Conservation (phyloP, 2,888 invertebrate species). For the Pomacea canaliculata region DNA sequence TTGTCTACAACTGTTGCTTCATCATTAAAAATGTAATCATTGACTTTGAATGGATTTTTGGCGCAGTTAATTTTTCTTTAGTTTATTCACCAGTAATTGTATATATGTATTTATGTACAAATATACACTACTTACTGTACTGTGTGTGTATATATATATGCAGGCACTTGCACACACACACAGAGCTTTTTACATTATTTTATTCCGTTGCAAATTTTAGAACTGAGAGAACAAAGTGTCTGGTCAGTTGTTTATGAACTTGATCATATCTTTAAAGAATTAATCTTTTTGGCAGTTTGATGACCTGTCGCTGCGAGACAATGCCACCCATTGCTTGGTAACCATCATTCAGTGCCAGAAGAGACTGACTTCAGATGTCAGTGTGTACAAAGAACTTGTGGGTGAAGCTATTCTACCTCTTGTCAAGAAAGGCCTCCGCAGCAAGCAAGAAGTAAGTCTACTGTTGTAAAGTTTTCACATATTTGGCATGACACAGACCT, state of each 20-base stretch:
- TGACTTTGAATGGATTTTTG: no score
- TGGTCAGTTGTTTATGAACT: no score
- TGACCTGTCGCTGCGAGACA: conserved; percentile 86
- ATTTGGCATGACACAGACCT: no score
- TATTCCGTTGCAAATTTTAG: no score
- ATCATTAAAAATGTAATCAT: conserved; percentile 75
- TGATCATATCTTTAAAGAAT: no score
- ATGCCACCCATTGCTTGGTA: conserved; percentile 81
- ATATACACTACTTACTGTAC: no score
- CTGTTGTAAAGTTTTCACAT: no score
- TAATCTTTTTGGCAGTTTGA: conserved; percentile 74
- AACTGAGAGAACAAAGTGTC: no score
- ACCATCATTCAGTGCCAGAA: conserved; percentile 73
- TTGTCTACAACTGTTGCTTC: conserved; percentile 84
- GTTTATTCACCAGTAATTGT: background rate
- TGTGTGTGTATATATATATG: no score
- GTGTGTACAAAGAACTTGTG: conserved; percentile 22
- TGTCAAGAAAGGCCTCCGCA: conserved; percentile 80
- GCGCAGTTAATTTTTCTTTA: background rate
- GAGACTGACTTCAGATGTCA: conserved; percentile 20
- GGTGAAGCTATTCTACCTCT: conserved; percentile 70
- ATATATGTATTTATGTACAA: background rate
- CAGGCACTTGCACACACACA: no score
- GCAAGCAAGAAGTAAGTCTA: conserved; percentile 74
- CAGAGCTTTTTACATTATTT: no score